These are phyloP conservation scores for Dromiciops gliroides DNA, from an alignment of 2,113 vertebrate genomes.

Conservation along the genomic window DNA sequence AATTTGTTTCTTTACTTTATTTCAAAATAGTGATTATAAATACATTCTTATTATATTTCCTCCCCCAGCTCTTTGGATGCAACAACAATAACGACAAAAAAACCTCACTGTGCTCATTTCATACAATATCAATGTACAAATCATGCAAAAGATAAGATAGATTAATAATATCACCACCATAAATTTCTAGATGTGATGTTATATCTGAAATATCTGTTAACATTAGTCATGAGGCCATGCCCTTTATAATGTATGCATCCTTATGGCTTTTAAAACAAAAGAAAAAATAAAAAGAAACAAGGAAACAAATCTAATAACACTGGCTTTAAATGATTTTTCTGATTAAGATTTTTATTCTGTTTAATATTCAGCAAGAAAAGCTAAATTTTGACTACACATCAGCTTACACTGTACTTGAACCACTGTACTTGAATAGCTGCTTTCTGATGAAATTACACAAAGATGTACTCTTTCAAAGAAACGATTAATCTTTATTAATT, in stretches of 20 bases:
- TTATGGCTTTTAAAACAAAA: constrained; percentile 74
- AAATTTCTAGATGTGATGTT: constrained; percentile 74
- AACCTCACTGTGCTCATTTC: constrained; percentile 82
- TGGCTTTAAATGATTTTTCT: constrained; percentile 67
- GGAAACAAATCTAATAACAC: constrained; percentile 47
- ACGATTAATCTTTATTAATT: constrained; percentile 81
- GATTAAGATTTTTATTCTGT: constrained; percentile 68
- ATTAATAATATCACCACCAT: constrained; percentile 70
- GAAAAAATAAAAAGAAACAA: constrained; percentile 63
- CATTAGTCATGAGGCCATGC: constrained; percentile 78
- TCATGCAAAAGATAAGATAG: constrained; percentile 82
- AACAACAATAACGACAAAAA: constrained; percentile 60
- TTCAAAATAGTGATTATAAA: constrained; percentile 87
- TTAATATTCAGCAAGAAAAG: constrained; percentile 75
- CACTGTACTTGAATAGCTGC: constrained; percentile 72
- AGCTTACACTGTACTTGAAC: constrained; percentile 57
- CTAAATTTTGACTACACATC: constrained; percentile 74
- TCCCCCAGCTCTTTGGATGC: constrained; percentile 84
- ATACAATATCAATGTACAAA: constrained; percentile 81
- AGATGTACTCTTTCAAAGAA: constrained; percentile 76
- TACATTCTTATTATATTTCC: constrained; percentile 83
- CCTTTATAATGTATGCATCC: constrained; percentile 68
- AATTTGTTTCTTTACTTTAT: constrained; percentile 84
- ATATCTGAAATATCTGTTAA: constrained; percentile 75
- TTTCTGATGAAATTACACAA: constrained; percentile 82